A percentile compares a stretch with the other conserved stretches of the same genome.
phyloP scores from a whole-genome alignment of 2,797 vertebrate genomes.

The Notolepis coatsorum region DNA sequence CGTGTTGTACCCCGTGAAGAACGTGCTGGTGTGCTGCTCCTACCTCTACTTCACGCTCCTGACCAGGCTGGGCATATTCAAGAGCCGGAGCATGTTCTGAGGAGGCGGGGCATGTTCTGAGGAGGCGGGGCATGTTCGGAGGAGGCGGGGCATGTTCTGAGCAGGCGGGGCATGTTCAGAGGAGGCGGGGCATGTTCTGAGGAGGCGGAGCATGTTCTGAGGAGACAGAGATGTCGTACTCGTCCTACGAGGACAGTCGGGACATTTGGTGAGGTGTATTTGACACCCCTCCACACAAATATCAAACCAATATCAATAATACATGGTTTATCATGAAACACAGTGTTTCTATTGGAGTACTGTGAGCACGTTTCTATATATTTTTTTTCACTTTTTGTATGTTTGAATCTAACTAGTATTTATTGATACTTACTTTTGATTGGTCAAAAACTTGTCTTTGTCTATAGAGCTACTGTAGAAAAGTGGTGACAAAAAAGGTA shows the following conservation, averaged over 20 bases:
- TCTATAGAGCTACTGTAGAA: no score
- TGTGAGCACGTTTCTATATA: background rate
- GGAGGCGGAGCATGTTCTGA: conserved; percentile 19
- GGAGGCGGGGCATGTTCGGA: conserved; percentile 22
- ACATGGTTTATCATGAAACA: background rate
- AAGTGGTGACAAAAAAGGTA: no score
- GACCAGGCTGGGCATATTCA: conserved; percentile 74
- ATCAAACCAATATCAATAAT: conserved; percentile 5
- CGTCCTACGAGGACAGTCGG: no score
- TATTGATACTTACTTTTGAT: conserved; percentile 39
- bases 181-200: background rate
- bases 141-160: background rate
- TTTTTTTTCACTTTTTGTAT: conserved; percentile 12
- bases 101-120: conserved; percentile 20
- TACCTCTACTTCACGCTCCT: conserved; percentile 85
- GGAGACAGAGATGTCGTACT: background rate
- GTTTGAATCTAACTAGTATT: conserved; percentile 48
- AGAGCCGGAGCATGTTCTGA: conserved; percentile 76
- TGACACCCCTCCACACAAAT: background rate
- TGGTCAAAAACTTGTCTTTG: background rate
- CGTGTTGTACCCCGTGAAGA: conserved; percentile 81
- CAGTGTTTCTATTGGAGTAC: background rate
- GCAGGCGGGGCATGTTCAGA: conserved; percentile 27
- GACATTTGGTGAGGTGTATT: background rate
- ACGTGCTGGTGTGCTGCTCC: conserved; percentile 75